These are phyloP conservation scores for Struthio camelus DNA, from an alignment of 2,113 vertebrate genomes.

Conservation along the genomic window DNA sequence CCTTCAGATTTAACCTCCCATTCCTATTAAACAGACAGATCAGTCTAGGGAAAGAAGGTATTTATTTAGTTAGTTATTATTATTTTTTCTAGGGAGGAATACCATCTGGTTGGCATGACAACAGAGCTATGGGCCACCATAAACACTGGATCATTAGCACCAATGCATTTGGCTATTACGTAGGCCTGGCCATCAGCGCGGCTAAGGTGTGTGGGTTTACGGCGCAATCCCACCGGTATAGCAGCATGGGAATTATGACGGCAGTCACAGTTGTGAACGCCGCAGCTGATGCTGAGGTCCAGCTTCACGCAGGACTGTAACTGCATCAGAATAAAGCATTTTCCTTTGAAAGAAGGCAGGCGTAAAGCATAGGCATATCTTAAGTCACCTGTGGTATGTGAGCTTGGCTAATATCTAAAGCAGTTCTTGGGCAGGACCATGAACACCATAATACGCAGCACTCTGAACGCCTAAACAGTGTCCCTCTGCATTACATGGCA, in stretches of 20 bases:
- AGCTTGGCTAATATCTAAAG: neutral
- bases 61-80: conserved; percentile 62
- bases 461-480: neutral
- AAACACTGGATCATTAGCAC: conserved; percentile 63
- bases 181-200: conserved; percentile 19
- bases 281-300: neutral
- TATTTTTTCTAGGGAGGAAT: conserved; percentile 44
- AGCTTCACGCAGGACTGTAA: neutral
- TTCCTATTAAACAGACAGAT: conserved; percentile 9
- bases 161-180: conserved; percentile 10
- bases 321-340: neutral
- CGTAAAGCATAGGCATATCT: neutral
- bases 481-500: neutral
- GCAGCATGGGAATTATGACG: conserved; percentile 27
- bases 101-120: conserved; percentile 52
- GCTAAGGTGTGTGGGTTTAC: conserved; percentile 60
- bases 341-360: neutral
- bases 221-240: conserved; percentile 18
- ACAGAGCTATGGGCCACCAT: conserved; percentile 37
- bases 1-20: conserved; percentile 25
- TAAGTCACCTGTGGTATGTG: neutral
- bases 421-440: neutral
- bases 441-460: fast-evolving
- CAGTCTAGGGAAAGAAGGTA: neutral
- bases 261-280: conserved; percentile 42